Conservation (phyloP, 2,797 vertebrate genomes). For the Myotis vivesi region DNA sequence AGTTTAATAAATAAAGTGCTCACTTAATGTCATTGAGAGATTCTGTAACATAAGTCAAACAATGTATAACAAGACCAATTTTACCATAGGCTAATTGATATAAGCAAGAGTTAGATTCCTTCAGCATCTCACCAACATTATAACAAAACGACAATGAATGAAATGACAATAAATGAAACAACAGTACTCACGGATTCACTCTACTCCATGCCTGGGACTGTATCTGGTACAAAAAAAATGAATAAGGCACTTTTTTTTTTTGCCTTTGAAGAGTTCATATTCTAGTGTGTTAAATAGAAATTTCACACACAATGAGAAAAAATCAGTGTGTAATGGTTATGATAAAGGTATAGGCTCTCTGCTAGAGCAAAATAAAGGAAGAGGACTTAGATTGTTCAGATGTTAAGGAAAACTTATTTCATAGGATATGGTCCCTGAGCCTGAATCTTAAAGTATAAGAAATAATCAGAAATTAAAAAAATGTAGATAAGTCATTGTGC, state of each 20-base stretch:
- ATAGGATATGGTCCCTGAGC: not conserved
- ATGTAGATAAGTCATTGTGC: not conserved
- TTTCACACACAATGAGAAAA: not conserved
- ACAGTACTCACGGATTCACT: not conserved
- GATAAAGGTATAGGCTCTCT: not conserved
- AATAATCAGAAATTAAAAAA: not conserved
- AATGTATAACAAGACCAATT: not conserved
- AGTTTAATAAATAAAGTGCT: not conserved
- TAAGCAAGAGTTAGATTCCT: not conserved
- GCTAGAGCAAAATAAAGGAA: not conserved
- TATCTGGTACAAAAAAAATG: not conserved
- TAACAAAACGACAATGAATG: not conserved
- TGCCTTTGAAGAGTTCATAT: not conserved
- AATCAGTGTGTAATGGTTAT: not conserved
- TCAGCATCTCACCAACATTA: not conserved
- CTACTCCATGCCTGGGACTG: not conserved
- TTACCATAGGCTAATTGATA: not conserved
- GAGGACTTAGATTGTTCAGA: not conserved
- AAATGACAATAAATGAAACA: not conserved
- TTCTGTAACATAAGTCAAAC: not conserved
- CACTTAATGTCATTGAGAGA: not conserved
- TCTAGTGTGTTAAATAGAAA: constrained; percentile 15
- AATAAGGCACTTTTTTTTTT: not conserved
- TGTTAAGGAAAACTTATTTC: not conserved
- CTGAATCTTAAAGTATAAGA: not conserved